Evolutionary conservation across 1,140 invertebrate species (phyloP).

Genomic region (Nixonia krombeini): DNA sequence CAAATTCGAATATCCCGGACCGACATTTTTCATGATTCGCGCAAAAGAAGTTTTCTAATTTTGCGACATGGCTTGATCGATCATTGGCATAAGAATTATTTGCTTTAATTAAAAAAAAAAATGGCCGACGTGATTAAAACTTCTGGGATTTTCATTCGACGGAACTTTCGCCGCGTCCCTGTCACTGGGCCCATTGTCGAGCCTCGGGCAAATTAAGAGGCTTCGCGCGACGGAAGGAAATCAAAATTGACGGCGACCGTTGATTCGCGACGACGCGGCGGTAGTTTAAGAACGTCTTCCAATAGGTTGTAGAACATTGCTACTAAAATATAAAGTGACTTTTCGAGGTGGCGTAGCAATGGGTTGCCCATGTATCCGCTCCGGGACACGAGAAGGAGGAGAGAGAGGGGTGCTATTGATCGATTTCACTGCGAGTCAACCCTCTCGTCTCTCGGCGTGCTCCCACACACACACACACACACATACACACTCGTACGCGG

Average conservation of each 20-base stretch:
- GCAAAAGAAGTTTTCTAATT: too few species aligned
- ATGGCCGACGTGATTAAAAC: constrained; percentile 19
- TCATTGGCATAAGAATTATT: constrained; percentile 21
- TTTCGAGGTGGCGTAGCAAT: constrained; percentile 66
- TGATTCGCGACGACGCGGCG: constrained; percentile 29
- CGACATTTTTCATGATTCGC: too few species aligned
- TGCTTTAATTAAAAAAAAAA: constrained; percentile 21
- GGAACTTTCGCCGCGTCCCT: constrained; percentile 17
- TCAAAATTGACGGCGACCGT: constrained; percentile 17
- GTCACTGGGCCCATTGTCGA: constrained; percentile 10
- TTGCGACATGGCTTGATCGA: too few species aligned
- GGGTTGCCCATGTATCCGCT: constrained; percentile 63
- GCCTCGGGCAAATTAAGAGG: constrained; percentile 8
- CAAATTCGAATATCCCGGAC: too few species aligned
- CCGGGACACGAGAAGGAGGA: constrained; percentile 47
- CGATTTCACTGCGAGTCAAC: constrained; percentile 66
- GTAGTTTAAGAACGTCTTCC: constrained; percentile 57
- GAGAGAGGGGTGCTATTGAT: constrained; percentile 65
- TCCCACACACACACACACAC: constrained; percentile 35
- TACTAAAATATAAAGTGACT: constrained; percentile 71
- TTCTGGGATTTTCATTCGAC: constrained; percentile 12
- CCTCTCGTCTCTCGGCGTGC: constrained; percentile 60
- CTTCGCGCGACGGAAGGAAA: background rate
- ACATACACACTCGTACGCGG: too few species aligned
- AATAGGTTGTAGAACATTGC: constrained; percentile 68